phyloP scores from a whole-genome alignment of 2,113 vertebrate genomes.

The Todiramphus saurophagus region DNA sequence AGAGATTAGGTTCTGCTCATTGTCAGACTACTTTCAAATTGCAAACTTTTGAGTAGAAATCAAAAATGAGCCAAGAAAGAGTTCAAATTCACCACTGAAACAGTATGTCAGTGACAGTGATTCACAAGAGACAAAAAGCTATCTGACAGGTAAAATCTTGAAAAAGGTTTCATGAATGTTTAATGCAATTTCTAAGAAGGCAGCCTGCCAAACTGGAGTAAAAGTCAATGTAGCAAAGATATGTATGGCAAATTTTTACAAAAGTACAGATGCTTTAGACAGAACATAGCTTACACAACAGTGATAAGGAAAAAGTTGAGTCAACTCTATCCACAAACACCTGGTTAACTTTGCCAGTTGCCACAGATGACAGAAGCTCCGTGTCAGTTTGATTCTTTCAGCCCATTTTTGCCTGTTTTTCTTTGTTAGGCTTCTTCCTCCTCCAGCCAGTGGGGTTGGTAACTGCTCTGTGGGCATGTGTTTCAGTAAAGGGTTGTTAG shows the following conservation, averaged over 20 bases:
- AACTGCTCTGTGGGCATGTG: accelerated
- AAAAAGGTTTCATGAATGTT: not conserved
- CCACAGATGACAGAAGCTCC: not conserved
- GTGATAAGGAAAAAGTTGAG: not conserved
- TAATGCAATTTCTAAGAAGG: not conserved
- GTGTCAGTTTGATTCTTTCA: not conserved
- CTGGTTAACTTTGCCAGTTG: not conserved
- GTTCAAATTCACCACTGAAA: not conserved
- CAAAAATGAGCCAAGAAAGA: not conserved
- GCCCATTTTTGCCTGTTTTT: not conserved
- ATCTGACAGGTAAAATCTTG: not conserved
- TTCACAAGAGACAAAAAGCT: not conserved
- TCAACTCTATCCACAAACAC: not conserved
- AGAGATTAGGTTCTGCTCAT: not conserved
- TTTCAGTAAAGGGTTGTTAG: not conserved
- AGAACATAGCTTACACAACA: not conserved
- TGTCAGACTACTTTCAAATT: not conserved
- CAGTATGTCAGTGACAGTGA: not conserved
- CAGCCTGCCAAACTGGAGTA: not conserved
- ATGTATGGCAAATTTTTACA: not conserved
- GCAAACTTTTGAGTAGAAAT: not conserved
- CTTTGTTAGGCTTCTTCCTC: not conserved
- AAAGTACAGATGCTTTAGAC: not conserved
- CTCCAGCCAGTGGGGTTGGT: accelerated
- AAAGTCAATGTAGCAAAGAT: not conserved